A percentile compares a stretch with the other conserved stretches of the same genome.
phyloP scores from a whole-genome alignment of 1,140 invertebrate species.

The Macrocentrus cingulum region DNA sequence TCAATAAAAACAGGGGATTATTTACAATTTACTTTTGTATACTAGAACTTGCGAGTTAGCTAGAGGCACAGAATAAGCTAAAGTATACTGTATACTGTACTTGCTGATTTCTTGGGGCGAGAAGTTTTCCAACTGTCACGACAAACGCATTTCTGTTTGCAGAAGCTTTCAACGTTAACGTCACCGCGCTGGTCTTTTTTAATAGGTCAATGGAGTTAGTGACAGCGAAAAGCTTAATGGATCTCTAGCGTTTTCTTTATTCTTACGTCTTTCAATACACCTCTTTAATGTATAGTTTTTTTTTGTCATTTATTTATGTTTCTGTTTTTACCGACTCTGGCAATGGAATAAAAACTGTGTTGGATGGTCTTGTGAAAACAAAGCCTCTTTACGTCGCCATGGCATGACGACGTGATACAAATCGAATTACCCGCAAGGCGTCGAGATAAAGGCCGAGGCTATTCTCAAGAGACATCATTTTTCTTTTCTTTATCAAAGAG shows the following conservation, averaged over 20 bases:
- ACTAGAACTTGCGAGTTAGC: slow-evolving; percentile 7
- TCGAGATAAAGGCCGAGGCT: slow-evolving; percentile 20
- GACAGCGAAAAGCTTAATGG: slow-evolving; percentile 24
- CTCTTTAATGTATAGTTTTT: background rate
- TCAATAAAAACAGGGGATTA: no score
- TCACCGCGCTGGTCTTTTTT: slow-evolving; percentile 9
- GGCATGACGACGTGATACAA: slow-evolving; percentile 21
- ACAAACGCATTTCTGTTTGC: slow-evolving; percentile 19
- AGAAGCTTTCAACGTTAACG: slow-evolving; percentile 9
- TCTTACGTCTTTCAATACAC: background rate
- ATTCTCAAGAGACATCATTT: slow-evolving; percentile 15
- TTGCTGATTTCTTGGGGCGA: background rate
- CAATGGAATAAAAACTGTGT: no score
- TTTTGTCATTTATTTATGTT: slow-evolving; percentile 4
- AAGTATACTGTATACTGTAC: background rate
- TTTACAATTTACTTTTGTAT: no score
- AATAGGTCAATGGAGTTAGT: slow-evolving; percentile 28
- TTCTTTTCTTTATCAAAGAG: slow-evolving; percentile 1
- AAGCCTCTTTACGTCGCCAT: slow-evolving; percentile 19
- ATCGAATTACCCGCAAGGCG: slow-evolving; percentile 29
- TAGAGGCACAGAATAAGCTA: background rate
- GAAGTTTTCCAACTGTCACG: slow-evolving; percentile 1
- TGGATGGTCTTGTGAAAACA: background rate
- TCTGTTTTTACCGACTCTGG: background rate
- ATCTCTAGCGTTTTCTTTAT: slow-evolving; percentile 17